Base-by-base conservation (phyloP, 2,888 invertebrate genomes). In the Thalpophila matura region DNA sequence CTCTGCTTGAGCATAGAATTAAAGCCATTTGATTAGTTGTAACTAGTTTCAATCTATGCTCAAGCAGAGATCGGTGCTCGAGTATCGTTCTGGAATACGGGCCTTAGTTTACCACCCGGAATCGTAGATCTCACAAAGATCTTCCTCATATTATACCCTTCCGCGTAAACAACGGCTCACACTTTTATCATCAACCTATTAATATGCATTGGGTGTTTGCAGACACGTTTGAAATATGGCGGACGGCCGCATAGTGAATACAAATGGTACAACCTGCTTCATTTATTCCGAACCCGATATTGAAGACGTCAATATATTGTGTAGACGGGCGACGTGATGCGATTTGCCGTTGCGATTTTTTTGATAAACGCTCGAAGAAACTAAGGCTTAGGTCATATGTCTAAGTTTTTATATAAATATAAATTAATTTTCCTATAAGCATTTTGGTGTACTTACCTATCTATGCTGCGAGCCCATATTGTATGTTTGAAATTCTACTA, bases 221-320 rank as follows among this genome's bases (percentile, higher is more conserved):
- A 84, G 84, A 80, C 82, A 84, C 84, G 85, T 84, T 83, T 75
- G 85, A 86, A 83, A 81, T 86, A 85, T 82, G 82, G 82, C 71
- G 75, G 74, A 56, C 67, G 81, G 50, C 31, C 59, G 67, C 61
- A 60, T 81, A 80, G 81, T 79, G 88, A 89, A 90, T 90, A 89
- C 86, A 85, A 88, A 90, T 88, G 56, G 61, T 53, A 53, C 69
- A 74, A 74, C 81, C 72, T 78, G 82, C 78, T 79, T 85, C 82
- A 83, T 83, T 81, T 83, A 81, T 81, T 81, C 83, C 61, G 61
- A 64, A 67, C 56, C 54, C 54, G 72, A 74, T 75, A 72, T 74
- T 53, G 55, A 69, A 61, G 72, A 76, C 79, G 78, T 74, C 75
- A 79, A 78, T 81, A 59, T 47, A 14, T 43, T 33, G 1, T 1